Evolutionary conservation across 2,888 invertebrate genomes (phyloP), one percentile per base, ranked within the genome.

Genomic region (Macrosoma leucophasiata): DNA sequence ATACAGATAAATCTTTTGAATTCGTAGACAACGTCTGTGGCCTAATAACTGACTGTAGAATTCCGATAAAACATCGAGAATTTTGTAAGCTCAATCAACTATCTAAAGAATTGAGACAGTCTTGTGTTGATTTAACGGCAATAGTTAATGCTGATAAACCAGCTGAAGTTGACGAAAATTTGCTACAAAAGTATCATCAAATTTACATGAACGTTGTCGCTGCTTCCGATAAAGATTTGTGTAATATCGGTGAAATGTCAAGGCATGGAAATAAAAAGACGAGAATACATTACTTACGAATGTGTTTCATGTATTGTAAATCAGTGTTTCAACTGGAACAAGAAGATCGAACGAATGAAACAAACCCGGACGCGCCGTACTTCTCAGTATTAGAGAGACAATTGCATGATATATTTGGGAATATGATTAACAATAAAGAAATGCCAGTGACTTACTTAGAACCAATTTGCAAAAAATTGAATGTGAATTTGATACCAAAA

Each of bases 401-500:
- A 50, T 74, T 90, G 6, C 87, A 88, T 33, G 84, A 87, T 46
- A 82, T 90, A 33, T 87, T 90, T 45, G 89, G 90, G 2, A 87
- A 87, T 48, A 77, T 91, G 56, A 86, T 93, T 39, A 91, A 91
- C 52, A 87, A 89, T 38, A 85, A 88, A 49, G 85, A 89, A 36
- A 72, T 90, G 32, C 88, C 90, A 3, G 90, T 92, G 0, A 76
- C 88, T 2, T 87, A 88, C 52, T 87, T 93, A 35, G 93, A 93
- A 57, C 73, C 85, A 1, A 86, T 90, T 50, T 91, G 92, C 39
- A 85, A 86, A 17, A 89, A 89, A 47, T 64, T 93, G 10, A 90
- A 91, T 58, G 85, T 93, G 1, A 91, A 93, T 78, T 81, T 92
- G 31, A 87, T 91, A 28, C 91, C 92, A 49, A 90, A 91, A 47